phyloP scores from a whole-genome alignment of 2,113 vertebrate species.

The Hyaena hyaena region DNA sequence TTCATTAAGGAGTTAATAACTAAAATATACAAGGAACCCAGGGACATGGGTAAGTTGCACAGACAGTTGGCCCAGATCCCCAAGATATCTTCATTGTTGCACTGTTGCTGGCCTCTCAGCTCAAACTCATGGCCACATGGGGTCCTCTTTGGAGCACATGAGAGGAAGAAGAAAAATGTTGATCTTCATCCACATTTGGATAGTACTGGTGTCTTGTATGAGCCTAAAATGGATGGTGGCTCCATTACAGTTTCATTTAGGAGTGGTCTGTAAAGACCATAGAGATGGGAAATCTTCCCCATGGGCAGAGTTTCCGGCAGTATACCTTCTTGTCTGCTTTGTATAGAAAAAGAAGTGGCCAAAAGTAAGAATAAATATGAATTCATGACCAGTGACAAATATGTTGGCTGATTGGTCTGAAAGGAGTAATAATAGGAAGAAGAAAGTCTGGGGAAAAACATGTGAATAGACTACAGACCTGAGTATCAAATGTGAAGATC shows the following conservation, averaged over 20 bases:
- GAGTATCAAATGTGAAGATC: neutral
- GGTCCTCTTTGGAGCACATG: neutral
- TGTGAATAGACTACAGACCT: neutral
- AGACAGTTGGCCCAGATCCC: neutral
- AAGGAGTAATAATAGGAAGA: neutral
- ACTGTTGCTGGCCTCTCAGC: neutral
- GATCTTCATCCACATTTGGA: neutral
- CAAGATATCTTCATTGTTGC: neutral
- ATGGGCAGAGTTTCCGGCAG: neutral
- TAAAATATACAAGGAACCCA: neutral
- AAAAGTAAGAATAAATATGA: neutral
- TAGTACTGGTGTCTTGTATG: neutral
- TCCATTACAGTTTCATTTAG: neutral
- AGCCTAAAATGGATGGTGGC: neutral
- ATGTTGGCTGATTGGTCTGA: neutral
- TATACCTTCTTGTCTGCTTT: neutral
- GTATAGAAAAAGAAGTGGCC: neutral
- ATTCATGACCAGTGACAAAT: neutral
- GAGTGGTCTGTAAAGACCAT: neutral
- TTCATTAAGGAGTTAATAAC: neutral
- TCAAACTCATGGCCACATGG: neutral
- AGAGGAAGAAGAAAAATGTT: neutral
- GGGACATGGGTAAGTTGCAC: no score
- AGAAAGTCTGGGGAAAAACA: neutral
- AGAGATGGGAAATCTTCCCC: neutral